A percentile compares a stretch with the other conserved stretches of the same genome.
phyloP scores from a whole-genome alignment of 2,888 invertebrate species.

The Hydropsyche betteni region DNA sequence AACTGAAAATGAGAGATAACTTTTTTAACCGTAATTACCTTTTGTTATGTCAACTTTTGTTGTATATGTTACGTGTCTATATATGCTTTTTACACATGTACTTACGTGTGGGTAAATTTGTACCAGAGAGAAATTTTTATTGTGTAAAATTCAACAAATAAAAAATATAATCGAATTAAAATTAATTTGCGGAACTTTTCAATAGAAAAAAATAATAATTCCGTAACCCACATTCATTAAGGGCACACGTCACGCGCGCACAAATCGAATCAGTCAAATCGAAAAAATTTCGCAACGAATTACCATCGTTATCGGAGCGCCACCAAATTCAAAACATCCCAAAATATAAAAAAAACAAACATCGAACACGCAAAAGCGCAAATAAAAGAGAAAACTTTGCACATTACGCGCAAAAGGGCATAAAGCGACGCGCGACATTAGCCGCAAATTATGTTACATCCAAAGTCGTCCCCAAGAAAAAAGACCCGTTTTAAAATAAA shows the following conservation, averaged over 20 bases:
- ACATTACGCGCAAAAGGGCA: constrained; percentile 15
- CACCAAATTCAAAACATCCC: too few species aligned
- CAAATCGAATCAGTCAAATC: too few species aligned
- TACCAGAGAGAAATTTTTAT: too few species aligned
- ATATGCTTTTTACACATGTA: not conserved
- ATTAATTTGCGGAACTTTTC: too few species aligned
- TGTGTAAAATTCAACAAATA: too few species aligned
- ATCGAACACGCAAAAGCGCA: constrained; percentile 19
- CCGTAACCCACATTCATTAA: too few species aligned
- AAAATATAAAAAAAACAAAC: not conserved
- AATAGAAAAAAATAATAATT: too few species aligned
- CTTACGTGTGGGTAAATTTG: not conserved
- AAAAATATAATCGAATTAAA: too few species aligned
- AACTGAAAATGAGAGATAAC: constrained; percentile 46
- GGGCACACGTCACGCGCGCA: too few species aligned
- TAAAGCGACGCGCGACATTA: constrained; percentile 13
- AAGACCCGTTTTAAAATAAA: too few species aligned
- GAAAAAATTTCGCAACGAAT: too few species aligned
- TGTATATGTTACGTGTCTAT: not conserved
- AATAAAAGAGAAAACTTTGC: constrained; percentile 24
- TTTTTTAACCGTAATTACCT: constrained; percentile 47
- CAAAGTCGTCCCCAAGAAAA: not conserved
- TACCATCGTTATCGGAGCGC: too few species aligned
- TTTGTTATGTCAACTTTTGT: constrained; percentile 43
- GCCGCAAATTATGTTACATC: not conserved